Conservation (phyloP, 2,113 vertebrate species). For the Prunella himalayana region DNA sequence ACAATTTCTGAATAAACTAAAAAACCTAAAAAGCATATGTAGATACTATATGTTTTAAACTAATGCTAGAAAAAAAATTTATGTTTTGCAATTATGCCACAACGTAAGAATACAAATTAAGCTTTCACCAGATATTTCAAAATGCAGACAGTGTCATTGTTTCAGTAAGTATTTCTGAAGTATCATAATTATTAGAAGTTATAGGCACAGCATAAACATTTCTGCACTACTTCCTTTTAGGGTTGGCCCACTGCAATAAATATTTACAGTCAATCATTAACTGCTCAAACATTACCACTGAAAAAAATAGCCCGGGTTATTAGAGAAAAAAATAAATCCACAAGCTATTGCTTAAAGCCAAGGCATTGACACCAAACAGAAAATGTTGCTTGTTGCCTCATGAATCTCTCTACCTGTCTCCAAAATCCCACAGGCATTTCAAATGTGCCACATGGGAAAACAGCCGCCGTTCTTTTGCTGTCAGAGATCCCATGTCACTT, state of each 20-base stretch:
- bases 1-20: background rate
- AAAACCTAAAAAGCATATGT: background rate
- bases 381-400: background rate
- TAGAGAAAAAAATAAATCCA: background rate
- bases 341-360: background rate
- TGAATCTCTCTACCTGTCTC: background rate
- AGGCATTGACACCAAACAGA: background rate
- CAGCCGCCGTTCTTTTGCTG: fast-evolving
- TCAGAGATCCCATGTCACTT: background rate
- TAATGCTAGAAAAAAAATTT: background rate
- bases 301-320: background rate
- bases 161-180: background rate
- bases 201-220: background rate
- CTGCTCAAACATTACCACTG: background rate
- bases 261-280: background rate
- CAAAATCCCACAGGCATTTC: background rate
- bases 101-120: background rate
- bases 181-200: background rate
- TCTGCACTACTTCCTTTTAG: background rate
- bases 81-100: background rate
- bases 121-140: background rate
- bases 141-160: background rate
- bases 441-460: background rate
- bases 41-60: background rate
- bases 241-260: background rate